These are phyloP conservation scores for Papilio helenus DNA, from an alignment of 1,140 invertebrate genomes.

Conservation along the genomic window DNA sequence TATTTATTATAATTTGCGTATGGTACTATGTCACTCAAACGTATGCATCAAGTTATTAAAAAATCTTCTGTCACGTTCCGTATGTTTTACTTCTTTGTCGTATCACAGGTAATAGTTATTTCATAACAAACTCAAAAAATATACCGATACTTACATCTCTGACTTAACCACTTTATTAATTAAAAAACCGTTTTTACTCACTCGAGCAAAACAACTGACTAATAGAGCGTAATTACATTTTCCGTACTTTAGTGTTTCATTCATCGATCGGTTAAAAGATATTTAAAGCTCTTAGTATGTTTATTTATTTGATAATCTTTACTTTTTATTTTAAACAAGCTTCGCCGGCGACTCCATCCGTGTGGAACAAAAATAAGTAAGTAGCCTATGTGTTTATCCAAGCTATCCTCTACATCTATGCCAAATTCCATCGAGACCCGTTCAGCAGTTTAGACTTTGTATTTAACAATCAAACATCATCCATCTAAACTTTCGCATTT, in stretches of 20 bases:
- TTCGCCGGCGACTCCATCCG: too few species aligned
- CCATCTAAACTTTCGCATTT: too few species aligned
- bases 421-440: too few species aligned
- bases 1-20: neutral
- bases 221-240: neutral
- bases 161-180: neutral
- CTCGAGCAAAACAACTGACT: neutral
- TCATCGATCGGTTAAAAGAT: neutral
- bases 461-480: too few species aligned
- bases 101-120: conserved; percentile 18
- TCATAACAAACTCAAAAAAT: neutral
- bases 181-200: neutral
- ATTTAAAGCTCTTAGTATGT: neutral
- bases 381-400: too few species aligned
- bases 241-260: neutral
- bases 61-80: neutral
- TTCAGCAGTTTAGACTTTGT: too few species aligned
- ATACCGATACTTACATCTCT: neutral
- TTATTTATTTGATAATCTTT: neutral
- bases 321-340: too few species aligned
- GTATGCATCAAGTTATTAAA: neutral
- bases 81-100: neutral
- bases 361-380: too few species aligned
- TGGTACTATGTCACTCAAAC: neutral
- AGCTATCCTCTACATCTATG: too few species aligned